Evolutionary conservation across 2,113 vertebrate species (phyloP).

Genomic region (Pomatostomus ruficeps): DNA sequence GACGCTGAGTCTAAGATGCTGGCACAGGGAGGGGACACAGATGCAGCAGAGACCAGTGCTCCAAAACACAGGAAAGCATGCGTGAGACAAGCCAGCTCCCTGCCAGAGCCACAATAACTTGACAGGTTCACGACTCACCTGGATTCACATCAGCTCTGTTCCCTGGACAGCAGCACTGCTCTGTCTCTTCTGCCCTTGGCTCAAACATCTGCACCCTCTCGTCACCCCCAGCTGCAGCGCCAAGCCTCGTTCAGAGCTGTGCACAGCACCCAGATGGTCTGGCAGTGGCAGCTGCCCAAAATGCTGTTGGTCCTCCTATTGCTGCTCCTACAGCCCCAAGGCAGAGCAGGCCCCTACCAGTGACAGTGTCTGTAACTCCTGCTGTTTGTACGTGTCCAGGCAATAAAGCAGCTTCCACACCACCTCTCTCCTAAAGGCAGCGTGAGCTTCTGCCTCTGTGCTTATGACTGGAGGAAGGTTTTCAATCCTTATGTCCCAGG

Average conservation of each 20-base stretch:
- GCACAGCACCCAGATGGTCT: not conserved
- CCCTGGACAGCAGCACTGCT: not conserved
- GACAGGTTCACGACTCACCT: not conserved
- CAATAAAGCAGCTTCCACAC: not conserved
- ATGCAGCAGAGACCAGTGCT: not conserved
- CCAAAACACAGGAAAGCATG: not conserved
- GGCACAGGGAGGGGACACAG: not conserved
- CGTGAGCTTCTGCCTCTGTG: not conserved
- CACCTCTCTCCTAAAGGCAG: not conserved
- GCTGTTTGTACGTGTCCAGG: not conserved
- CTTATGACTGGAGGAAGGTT: not conserved
- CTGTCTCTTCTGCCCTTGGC: not conserved
- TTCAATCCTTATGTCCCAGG: not conserved
- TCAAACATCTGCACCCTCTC: not conserved
- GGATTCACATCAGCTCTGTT: not conserved
- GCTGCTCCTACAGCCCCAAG: not conserved
- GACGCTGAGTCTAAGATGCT: not conserved
- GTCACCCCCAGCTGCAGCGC: not conserved
- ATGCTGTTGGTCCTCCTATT: not conserved
- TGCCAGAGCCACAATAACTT: not conserved
- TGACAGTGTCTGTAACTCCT: rapidly evolving
- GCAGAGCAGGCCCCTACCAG: not conserved
- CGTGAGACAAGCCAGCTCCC: not conserved
- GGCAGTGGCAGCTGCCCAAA: not conserved
- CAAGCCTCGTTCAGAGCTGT: not conserved